Percentiles rank a stretch among this genome's conserved stretches.
phyloP scores from a whole-genome alignment of 1,140 invertebrate species.

The Anadara kagoshimensis region DNA sequence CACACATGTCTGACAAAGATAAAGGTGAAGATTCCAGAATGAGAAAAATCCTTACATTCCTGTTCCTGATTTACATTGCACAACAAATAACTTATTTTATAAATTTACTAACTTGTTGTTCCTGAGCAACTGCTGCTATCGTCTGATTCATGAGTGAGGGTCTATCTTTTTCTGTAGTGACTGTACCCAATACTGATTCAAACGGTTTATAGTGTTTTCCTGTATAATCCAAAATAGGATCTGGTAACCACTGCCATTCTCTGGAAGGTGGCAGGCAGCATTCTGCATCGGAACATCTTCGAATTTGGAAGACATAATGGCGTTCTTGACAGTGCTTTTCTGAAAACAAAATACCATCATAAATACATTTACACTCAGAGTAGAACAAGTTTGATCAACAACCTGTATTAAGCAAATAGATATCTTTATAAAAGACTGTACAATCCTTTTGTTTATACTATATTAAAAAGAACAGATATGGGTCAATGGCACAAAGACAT shows the following conservation, averaged over 20 bases:
- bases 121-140: constrained; percentile 15
- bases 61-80: constrained; percentile 2
- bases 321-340: too few relatives aligned
- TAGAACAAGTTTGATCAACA: too few relatives aligned
- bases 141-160: constrained; percentile 24
- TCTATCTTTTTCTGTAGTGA: constrained; percentile 26
- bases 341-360: too few relatives aligned
- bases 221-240: too few relatives aligned
- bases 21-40: constrained; percentile 4
- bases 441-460: constrained; percentile 8
- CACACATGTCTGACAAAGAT: too few relatives aligned
- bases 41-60: constrained; percentile 2
- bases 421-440: background rate
- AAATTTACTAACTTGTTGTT: constrained; percentile 41
- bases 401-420: too few relatives aligned
- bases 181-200: too few relatives aligned
- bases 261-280: constrained; percentile 2
- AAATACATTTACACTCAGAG: constrained; percentile 7
- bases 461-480: background rate
- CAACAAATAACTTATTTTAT: too few relatives aligned
- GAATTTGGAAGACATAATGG: constrained; percentile 22
- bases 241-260: too few relatives aligned
- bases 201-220: too few relatives aligned
- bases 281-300: constrained; percentile 11
- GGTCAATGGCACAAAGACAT: background rate